Percentiles rank a stretch among this genome's conserved stretches.
Evolutionary conservation across 1,140 invertebrate species (phyloP).

Genomic region (Drosophila obscura): DNA sequence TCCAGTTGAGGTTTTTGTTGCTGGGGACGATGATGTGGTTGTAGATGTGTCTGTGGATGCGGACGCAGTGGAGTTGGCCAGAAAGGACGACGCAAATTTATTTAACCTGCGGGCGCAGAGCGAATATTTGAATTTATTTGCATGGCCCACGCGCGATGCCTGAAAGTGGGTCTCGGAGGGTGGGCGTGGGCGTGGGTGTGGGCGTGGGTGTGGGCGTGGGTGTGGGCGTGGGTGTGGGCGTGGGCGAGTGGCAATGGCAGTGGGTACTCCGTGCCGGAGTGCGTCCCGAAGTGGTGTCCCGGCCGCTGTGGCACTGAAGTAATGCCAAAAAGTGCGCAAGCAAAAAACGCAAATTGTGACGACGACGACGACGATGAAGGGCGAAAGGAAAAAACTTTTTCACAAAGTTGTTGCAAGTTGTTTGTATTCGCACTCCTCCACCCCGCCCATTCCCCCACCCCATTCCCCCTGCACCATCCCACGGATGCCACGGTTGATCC

Average conservation of each 20-base stretch:
- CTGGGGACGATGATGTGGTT: not conserved
- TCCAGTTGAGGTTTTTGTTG: not conserved
- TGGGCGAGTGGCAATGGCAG: constrained; percentile 6
- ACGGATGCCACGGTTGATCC: not conserved
- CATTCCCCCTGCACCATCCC: not conserved
- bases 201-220: not conserved
- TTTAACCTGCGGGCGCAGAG: constrained; percentile 76
- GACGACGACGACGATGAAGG: constrained; percentile 27
- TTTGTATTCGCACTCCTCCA: constrained; percentile 40
- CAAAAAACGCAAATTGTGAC: constrained; percentile 62
- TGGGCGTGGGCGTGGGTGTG: not conserved
- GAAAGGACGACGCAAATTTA: constrained; percentile 64
- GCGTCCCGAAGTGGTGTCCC: not conserved
- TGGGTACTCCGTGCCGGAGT: not conserved
- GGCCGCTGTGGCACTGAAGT: constrained; percentile 58
- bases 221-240: not conserved
- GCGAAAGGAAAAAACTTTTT: constrained; percentile 56
- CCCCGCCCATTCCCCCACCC: not conserved
- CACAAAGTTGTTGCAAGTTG: constrained; percentile 73
- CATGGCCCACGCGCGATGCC: constrained; percentile 10
- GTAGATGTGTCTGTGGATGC: not conserved
- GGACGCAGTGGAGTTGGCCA: constrained; percentile 15
- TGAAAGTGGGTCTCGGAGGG: not conserved
- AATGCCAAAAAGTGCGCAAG: constrained; percentile 75
- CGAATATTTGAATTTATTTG: constrained; percentile 79